A percentile compares a stretch with the other conserved stretches of the same genome.
Evolutionary conservation across 2,888 invertebrate species (phyloP).

Genomic region (Scelioninae gen. 2): DNA sequence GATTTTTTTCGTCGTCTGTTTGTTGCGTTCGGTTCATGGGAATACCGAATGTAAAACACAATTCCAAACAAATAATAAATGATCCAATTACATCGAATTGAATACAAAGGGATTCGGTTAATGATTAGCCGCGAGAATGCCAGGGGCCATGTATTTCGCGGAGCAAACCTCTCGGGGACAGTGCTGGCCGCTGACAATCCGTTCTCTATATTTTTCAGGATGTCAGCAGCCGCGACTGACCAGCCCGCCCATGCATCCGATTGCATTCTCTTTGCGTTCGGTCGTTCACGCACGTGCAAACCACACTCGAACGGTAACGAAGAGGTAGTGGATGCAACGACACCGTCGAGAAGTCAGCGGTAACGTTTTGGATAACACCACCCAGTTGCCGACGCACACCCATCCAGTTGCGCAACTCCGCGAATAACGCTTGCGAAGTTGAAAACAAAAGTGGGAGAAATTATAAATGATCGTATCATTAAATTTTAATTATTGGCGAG

Average conservation of each 20-base stretch:
- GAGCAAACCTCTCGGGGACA: constrained; percentile 38
- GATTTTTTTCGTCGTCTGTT: too few relatives aligned
- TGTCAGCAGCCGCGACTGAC: constrained; percentile 63
- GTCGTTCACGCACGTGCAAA: constrained; percentile 50
- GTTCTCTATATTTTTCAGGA: constrained; percentile 72
- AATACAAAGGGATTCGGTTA: constrained; percentile 32
- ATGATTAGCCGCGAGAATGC: constrained; percentile 34
- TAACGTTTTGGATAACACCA: too few relatives aligned
- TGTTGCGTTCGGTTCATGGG: too few relatives aligned
- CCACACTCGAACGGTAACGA: constrained; percentile 34
- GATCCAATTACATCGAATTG: constrained; percentile 53
- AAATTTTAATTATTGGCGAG: too few relatives aligned
- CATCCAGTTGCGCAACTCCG: too few relatives aligned
- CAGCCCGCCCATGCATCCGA: constrained; percentile 68
- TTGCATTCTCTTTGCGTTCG: constrained; percentile 64
- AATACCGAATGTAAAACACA: not conserved
- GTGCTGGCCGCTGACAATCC: constrained; percentile 64
- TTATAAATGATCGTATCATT: too few relatives aligned
- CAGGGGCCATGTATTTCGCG: constrained; percentile 15
- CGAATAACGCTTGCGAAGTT: too few relatives aligned
- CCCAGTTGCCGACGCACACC: too few relatives aligned
- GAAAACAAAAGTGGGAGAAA: too few relatives aligned
- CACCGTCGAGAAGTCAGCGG: too few relatives aligned
- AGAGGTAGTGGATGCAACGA: too few relatives aligned
- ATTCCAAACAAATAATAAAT: constrained; percentile 43